Conservation (phyloP, 64 coral and sea anemone genomes). For the Cladopsammia gracilis region DNA sequence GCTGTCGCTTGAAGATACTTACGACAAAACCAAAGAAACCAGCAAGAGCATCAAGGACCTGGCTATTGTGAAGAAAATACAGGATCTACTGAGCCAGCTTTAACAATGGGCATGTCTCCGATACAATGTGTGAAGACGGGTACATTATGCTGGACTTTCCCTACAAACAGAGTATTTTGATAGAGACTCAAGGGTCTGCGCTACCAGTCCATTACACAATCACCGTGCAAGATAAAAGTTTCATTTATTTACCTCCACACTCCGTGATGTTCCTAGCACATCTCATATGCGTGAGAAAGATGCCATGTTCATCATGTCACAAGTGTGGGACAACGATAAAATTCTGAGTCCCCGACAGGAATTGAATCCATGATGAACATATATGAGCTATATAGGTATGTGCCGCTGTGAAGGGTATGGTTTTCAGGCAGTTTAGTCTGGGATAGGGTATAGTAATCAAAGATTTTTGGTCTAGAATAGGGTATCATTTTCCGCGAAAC, state of each 20-base stretch:
- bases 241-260: no score
- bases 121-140: not conserved
- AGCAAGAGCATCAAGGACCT: not conserved
- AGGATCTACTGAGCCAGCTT: constrained; percentile 27
- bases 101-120: not conserved
- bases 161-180: constrained; percentile 32
- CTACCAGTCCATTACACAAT: constrained; percentile 21
- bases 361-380: no score
- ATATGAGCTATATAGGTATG: no score
- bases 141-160: not conserved
- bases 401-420: no score
- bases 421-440: no score
- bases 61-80: constrained; percentile 7
- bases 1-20: not conserved
- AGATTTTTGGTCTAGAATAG: no score
- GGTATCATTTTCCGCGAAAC: no score
- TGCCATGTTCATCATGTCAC: no score
- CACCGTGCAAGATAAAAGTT: constrained; percentile 29
- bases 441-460: no score
- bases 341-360: no score
- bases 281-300: no score
- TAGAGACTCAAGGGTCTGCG: constrained; percentile 11
- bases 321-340: no score
- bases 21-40: not conserved
- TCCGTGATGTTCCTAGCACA: not conserved